These are phyloP conservation scores for Papilio demoleus DNA, from an alignment of 2,888 invertebrate species.

Conservation along the genomic window DNA sequence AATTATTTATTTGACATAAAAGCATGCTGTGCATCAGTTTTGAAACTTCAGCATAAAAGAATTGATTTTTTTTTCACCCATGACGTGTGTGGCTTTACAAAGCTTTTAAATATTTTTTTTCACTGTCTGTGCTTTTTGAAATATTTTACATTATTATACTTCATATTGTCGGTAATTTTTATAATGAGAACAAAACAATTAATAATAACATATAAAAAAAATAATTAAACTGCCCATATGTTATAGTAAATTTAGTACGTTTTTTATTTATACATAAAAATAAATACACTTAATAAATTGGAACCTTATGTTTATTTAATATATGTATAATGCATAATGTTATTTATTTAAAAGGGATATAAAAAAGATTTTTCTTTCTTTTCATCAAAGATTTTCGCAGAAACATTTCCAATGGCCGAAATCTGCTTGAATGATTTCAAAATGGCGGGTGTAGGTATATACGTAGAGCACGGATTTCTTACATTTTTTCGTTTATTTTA, in stretches of 20 bases:
- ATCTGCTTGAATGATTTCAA: conserved; percentile 35
- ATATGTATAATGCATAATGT: too few relatives aligned
- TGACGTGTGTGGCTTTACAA: conserved; percentile 5
- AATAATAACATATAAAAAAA: not conserved
- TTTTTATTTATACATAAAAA: too few relatives aligned
- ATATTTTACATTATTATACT: not conserved
- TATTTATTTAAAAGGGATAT: too few relatives aligned
- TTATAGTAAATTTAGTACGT: not conserved
- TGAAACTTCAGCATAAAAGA: conserved; percentile 54
- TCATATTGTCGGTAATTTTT: not conserved
- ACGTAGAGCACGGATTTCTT: conserved; percentile 13
- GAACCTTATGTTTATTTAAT: too few relatives aligned
- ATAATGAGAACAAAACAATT: not conserved
- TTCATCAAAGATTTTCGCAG: not conserved
- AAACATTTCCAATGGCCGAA: conserved; percentile 31
- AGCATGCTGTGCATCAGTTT: conserved; percentile 30
- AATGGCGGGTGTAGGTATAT: conserved; percentile 39
- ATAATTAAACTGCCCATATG: not conserved
- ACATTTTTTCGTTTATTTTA: not conserved
- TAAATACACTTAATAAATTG: too few relatives aligned
- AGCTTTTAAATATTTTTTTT: conserved; percentile 5
- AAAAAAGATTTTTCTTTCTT: not conserved
- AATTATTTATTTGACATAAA: not conserved
- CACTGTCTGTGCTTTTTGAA: not conserved
- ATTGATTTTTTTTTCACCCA: conserved; percentile 67